Conservation (phyloP, 1,140 invertebrate genomes). For the Thalassaphorura encarpata region DNA sequence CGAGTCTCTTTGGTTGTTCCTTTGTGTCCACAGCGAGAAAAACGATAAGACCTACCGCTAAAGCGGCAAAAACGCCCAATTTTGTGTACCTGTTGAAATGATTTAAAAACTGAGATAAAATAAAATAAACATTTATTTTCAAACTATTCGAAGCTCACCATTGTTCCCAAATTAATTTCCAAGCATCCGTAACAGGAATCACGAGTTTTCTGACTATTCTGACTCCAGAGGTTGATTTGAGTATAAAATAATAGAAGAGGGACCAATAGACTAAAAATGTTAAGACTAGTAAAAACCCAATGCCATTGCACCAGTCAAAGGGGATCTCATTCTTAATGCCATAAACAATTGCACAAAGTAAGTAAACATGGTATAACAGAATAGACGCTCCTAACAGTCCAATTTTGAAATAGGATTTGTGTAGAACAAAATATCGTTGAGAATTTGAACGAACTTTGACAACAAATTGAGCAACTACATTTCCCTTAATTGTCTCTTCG, state of each 20-base stretch:
- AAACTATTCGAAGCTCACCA: background rate
- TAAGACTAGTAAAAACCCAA: slow-evolving; percentile 60
- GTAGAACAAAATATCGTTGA: no score
- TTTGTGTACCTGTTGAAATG: background rate
- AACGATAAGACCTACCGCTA: slow-evolving; percentile 22
- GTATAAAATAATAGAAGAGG: slow-evolving; percentile 52
- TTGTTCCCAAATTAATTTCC: background rate
- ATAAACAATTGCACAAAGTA: slow-evolving; percentile 30
- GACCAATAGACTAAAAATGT: slow-evolving; percentile 50
- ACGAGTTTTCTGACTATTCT: slow-evolving; percentile 11
- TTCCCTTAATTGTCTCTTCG: no score
- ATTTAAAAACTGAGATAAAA: no score
- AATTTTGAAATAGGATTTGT: no score
- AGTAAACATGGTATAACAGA: slow-evolving; percentile 34
- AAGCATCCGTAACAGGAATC: background rate
- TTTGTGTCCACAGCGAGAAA: slow-evolving; percentile 36
- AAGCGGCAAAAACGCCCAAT: background rate
- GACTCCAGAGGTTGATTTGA: slow-evolving; percentile 48
- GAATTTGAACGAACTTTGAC: no score
- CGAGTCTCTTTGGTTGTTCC: slow-evolving; percentile 38
- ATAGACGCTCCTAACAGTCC: no score
- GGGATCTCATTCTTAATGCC: slow-evolving; percentile 9
- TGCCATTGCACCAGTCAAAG: slow-evolving; percentile 53
- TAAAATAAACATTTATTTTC: no score
- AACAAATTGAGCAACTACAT: no score